Evolutionary conservation across 2,113 vertebrate genomes (phyloP).

Genomic region (Hippopotamus amphibius): DNA sequence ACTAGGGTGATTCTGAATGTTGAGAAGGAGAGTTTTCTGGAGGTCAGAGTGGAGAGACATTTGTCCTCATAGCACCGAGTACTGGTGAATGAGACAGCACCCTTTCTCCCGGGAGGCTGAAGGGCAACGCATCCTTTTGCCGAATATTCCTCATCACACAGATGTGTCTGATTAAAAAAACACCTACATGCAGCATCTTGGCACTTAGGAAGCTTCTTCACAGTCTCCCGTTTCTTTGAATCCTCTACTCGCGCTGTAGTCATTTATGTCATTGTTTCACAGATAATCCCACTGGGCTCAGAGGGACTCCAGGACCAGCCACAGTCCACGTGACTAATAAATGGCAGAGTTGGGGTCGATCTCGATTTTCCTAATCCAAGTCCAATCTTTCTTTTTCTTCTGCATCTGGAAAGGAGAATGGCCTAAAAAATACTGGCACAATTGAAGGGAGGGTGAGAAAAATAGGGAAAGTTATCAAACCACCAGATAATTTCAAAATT

Average conservation of each 20-base stretch:
- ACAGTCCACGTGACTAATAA: background rate
- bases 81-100: background rate
- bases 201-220: background rate
- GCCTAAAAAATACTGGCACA: background rate
- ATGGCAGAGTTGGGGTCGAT: background rate
- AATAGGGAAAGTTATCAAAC: constrained; percentile 50
- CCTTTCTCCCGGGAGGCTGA: background rate
- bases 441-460: constrained; percentile 11
- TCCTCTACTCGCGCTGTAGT: background rate
- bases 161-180: background rate
- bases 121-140: background rate
- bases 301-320: background rate
- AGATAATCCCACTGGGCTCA: background rate
- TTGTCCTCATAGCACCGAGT: background rate
- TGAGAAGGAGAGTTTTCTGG: background rate
- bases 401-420: constrained; percentile 48
- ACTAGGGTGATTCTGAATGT: background rate
- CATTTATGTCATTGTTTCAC: constrained; percentile 9
- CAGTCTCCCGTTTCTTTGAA: background rate
- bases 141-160: background rate
- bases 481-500: constrained; percentile 70
- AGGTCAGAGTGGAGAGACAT: background rate
- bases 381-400: background rate
- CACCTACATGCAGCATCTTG: background rate
- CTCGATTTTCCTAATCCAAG: background rate